Evolutionary conservation across 2,888 invertebrate species (phyloP).

Genomic region (Lordiphosa fenestrarum): DNA sequence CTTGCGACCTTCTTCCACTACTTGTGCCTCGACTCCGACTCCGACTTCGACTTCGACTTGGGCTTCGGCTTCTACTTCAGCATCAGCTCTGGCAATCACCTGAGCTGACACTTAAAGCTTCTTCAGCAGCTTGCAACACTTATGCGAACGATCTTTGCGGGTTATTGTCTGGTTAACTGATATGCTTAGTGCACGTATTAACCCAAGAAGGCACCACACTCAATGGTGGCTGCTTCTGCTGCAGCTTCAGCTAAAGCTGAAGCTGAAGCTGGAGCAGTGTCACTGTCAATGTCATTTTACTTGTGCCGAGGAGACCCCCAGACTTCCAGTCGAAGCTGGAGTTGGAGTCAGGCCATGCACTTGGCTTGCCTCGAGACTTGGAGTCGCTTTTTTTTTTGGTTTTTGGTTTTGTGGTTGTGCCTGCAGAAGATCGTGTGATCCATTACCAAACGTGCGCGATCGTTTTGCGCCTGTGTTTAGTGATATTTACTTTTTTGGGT

Average conservation of each 20-base stretch:
- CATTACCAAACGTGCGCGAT: constrained; percentile 76
- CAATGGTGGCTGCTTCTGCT: constrained; percentile 23
- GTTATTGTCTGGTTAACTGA: constrained; percentile 72
- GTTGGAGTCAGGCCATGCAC: constrained; percentile 35
- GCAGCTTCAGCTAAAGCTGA: constrained; percentile 26
- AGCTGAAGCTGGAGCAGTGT: constrained; percentile 64
- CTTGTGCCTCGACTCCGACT: constrained; percentile 9
- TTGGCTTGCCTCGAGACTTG: constrained; percentile 36
- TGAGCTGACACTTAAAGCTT: constrained; percentile 77
- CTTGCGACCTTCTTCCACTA: constrained; percentile 34
- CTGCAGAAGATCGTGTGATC: constrained; percentile 70
- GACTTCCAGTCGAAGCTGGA: constrained; percentile 11
- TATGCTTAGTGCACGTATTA: constrained; percentile 72
- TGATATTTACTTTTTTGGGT: constrained; percentile 50
- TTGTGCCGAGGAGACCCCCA: constrained; percentile 29
- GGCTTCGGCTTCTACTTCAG: constrained; percentile 27
- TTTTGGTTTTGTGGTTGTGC: constrained; percentile 12
- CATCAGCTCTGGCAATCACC: constrained; percentile 52
- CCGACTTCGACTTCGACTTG: constrained; percentile 8
- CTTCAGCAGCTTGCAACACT: constrained; percentile 76
- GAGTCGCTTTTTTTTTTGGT: constrained; percentile 9
- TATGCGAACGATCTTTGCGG: constrained; percentile 55
- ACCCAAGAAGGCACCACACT: constrained; percentile 49
- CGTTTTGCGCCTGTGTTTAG: constrained; percentile 70
- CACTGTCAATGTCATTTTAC: constrained; percentile 79